These are phyloP conservation scores for Podotricha telesiphe DNA, from an alignment of 2,888 invertebrate genomes.

Conservation along the genomic window DNA sequence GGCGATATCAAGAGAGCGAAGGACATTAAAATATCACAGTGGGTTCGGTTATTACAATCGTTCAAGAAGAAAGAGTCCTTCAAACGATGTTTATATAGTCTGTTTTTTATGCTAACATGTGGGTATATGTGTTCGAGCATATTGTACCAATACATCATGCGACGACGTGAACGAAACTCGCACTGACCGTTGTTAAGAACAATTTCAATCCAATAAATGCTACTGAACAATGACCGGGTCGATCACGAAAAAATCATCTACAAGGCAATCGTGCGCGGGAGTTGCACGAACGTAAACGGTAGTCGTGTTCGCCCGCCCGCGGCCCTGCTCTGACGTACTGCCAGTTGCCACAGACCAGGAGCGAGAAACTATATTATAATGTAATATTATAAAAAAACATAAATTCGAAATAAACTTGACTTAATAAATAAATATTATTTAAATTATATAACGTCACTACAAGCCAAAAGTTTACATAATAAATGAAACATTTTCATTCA, in stretches of 20 bases:
- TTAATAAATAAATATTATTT: no score
- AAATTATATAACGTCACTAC: no score
- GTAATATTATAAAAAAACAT: not conserved
- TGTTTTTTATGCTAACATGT: slow-evolving; percentile 24
- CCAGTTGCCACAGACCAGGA: slow-evolving; percentile 17
- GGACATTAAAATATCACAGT: slow-evolving; percentile 44
- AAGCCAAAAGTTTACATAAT: no score
- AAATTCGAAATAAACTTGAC: not conserved
- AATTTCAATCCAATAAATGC: slow-evolving; percentile 79
- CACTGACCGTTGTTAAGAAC: slow-evolving; percentile 63
- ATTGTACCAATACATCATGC: slow-evolving; percentile 49
- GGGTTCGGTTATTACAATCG: slow-evolving; percentile 22
- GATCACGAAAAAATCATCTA: slow-evolving; percentile 83
- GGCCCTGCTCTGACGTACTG: slow-evolving; percentile 41
- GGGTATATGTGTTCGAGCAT: slow-evolving; percentile 42
- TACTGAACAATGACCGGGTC: slow-evolving; percentile 79
- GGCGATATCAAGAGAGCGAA: slow-evolving; percentile 10
- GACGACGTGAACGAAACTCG: slow-evolving; percentile 61
- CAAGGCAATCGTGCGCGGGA: slow-evolving; percentile 74
- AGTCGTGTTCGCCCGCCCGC: slow-evolving; percentile 63
- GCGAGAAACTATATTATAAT: no score
- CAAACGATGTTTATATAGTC: slow-evolving; percentile 5
- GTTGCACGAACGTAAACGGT: slow-evolving; percentile 66
- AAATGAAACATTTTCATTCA: no score
- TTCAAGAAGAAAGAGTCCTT: slow-evolving; percentile 11